Evolutionary conservation across 1,140 invertebrate genomes (phyloP).

Genomic region (Leptinotarsa lineolata): DNA sequence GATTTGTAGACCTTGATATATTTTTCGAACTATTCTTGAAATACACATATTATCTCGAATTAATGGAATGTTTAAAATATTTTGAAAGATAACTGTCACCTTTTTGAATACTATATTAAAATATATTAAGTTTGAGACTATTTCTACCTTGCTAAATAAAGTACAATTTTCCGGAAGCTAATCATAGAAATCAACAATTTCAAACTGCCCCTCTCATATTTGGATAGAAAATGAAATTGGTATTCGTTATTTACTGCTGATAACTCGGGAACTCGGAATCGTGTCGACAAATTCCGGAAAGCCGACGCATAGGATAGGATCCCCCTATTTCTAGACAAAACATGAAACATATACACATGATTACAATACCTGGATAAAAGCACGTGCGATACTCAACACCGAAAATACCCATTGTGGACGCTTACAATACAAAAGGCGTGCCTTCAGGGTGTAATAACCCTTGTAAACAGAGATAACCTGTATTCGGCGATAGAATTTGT

Average conservation of each 20-base stretch:
- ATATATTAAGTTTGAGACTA: too few relatives aligned
- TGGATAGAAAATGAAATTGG: not conserved
- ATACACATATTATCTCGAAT: too few relatives aligned
- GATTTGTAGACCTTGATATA: too few relatives aligned
- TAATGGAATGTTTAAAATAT: too few relatives aligned
- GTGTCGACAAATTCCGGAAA: constrained; percentile 10
- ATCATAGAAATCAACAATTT: too few relatives aligned
- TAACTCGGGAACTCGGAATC: not conserved
- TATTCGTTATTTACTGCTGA: not conserved
- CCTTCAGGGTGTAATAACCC: constrained; percentile 16
- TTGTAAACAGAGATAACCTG: constrained; percentile 21
- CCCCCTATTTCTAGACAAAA: constrained; percentile 21
- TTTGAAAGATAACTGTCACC: too few relatives aligned
- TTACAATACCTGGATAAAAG: not conserved
- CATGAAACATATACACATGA: constrained; percentile 17
- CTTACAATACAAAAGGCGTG: constrained; percentile 12
- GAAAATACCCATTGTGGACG: not conserved
- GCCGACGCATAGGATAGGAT: constrained; percentile 28
- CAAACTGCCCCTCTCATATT: not conserved
- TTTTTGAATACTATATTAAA: too few relatives aligned
- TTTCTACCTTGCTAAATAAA: too few relatives aligned
- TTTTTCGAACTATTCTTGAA: too few relatives aligned
- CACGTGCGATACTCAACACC: constrained; percentile 10
- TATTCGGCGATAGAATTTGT: constrained; percentile 5
- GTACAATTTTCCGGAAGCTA: too few relatives aligned